Base-by-base conservation (phyloP, 2,113 vertebrate species). In the Trichechus manatus region DNA sequence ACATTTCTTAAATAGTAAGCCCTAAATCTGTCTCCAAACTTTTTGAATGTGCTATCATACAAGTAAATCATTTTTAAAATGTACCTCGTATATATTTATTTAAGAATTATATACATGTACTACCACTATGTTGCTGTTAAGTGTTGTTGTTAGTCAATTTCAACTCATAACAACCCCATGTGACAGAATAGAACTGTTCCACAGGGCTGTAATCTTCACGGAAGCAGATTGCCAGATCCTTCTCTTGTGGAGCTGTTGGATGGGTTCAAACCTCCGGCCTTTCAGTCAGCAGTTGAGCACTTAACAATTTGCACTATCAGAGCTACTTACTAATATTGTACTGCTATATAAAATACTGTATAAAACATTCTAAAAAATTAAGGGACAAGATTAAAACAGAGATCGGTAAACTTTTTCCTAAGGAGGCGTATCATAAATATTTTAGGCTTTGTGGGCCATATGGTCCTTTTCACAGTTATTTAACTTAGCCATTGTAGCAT, bases 301-400 rank as follows among this genome's bases (percentile, higher is more conserved):
- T n/a, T 70, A 70, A 64, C 8, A 10, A 64, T 64, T 72, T 74
- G 20, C 29, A 23, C 72, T 10, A 39, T 36, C 20, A 39, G 72
- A 31, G 17, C 19, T 72, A 31, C n/a, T 72, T 22, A 36, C n/a
- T 56, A 44, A 29, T 64, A 72, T 66, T 72, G 19, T 50, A 50
- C 83, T 29, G 61, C 29, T 61, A 87, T 75, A 87, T 17, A 66
- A 89, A 95, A 15, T 17, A 89, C 19, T 47, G 0, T 61, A 93
- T 56, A 82, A 94, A 87, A 83, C 2, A 50, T 42, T 86, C 9
- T 5, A 50, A 66, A 89, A 64, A 72, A 5, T 19, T 81, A 72
- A 94, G 86, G 13, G 31, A n/a, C 70, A 94, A 94, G 33, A 83
- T 66, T 95, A 86, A 95, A 95, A 29, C 20, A 47, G 1, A 3